Conservation (phyloP, 2,888 invertebrate genomes). For the Beris morrisii region DNA sequence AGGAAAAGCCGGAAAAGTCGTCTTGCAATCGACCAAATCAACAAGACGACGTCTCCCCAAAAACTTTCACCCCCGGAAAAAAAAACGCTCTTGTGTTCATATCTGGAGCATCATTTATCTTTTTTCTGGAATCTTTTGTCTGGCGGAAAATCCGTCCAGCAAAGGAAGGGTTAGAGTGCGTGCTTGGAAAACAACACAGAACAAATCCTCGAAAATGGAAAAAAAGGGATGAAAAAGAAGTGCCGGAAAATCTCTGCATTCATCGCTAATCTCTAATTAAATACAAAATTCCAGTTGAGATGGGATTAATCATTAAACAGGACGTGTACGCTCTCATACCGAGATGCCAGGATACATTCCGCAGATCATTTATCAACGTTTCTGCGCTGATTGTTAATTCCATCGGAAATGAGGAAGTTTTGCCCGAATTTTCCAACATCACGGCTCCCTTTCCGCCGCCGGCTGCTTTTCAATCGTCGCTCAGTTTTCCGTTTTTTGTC, state of each 20-base stretch:
- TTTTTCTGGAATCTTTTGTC: conserved; percentile 34
- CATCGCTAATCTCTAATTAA: conserved; percentile 35
- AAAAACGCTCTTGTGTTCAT: conserved; percentile 20
- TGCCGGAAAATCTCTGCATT: conserved; percentile 14
- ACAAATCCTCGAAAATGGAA: conserved; percentile 14
- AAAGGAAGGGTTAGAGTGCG: conserved; percentile 33
- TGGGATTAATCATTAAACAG: conserved; percentile 20
- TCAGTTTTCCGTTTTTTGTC: neutral
- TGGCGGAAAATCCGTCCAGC: conserved; percentile 12
- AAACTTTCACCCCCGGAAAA: neutral
- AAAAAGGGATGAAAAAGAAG: conserved; percentile 9
- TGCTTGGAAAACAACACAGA: neutral
- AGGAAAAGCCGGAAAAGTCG: conserved; percentile 12
- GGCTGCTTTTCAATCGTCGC: neutral
- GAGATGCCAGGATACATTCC: conserved; percentile 18
- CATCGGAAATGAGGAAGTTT: conserved; percentile 21
- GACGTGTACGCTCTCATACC: conserved; percentile 11
- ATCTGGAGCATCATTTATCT: conserved; percentile 38
- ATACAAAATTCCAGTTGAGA: conserved; percentile 34
- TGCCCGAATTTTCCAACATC: neutral
- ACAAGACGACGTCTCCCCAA: conserved; percentile 16
- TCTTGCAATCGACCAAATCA: conserved; percentile 23
- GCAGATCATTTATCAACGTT: conserved; percentile 37
- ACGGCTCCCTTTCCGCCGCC: too few species aligned
- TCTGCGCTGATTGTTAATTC: conserved; percentile 36